These are phyloP conservation scores for Barnardius zonarius DNA, from an alignment of 2,113 vertebrate species.

Conservation along the genomic window DNA sequence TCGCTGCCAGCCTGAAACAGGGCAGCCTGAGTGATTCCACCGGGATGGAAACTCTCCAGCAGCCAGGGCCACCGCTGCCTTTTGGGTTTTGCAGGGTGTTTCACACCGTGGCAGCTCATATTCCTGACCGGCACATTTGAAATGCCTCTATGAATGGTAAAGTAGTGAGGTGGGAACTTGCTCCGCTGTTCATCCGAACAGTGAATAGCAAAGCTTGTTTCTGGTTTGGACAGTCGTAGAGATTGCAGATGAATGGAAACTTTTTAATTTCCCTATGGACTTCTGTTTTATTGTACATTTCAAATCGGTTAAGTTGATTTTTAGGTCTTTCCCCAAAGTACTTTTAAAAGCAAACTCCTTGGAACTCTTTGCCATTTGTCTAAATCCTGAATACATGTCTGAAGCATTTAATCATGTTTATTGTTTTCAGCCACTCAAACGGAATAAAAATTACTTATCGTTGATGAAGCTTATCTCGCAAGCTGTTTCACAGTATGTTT, in stretches of 20 bases:
- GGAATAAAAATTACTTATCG: constrained; percentile 80
- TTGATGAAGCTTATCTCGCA: constrained; percentile 75
- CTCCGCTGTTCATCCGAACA: fast-evolving
- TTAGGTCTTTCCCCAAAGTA: constrained; percentile 24
- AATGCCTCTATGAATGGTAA: neutral
- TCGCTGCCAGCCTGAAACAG: neutral
- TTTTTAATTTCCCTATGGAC: neutral
- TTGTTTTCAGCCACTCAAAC: constrained; percentile 77
- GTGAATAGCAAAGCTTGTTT: neutral
- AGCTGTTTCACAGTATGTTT: constrained; percentile 79
- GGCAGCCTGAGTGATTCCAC: neutral
- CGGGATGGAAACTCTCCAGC: fast-evolving
- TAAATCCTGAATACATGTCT: constrained; percentile 69
- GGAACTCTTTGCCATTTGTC: constrained; percentile 56
- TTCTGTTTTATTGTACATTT: neutral
- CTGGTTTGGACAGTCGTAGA: neutral
- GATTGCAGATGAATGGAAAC: neutral
- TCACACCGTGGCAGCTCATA: neutral
- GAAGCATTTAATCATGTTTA: constrained; percentile 77
- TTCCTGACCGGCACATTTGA: neutral
- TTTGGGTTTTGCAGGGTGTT: neutral
- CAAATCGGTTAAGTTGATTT: neutral
- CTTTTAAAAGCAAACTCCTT: constrained; percentile 50
- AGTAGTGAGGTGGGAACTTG: neutral
- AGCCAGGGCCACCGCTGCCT: neutral